Conservation (phyloP, 2,113 vertebrate genomes). For the Xiphophorus couchianus region DNA sequence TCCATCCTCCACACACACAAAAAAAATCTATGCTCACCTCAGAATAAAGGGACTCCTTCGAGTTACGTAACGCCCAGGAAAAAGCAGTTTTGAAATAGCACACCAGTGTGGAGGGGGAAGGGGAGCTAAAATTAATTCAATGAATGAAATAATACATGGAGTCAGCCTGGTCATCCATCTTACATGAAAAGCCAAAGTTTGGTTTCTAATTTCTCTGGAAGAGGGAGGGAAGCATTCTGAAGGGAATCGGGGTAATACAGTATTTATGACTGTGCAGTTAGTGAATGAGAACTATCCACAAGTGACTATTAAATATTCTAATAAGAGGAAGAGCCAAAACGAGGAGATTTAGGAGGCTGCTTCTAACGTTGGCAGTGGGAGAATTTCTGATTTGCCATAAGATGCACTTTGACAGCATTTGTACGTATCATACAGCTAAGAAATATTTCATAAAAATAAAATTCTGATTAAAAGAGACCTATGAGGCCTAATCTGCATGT, state of each 20-base stretch:
- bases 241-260: constrained; percentile 4
- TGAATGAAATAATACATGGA: constrained; percentile 24
- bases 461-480: background rate
- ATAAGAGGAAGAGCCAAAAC: background rate
- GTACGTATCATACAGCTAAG: background rate
- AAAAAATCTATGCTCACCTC: constrained; percentile 29
- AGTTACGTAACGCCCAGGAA: constrained; percentile 42
- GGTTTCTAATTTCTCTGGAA: background rate
- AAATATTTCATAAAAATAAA: background rate
- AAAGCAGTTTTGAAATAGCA: constrained; percentile 19
- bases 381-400: background rate
- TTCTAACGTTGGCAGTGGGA: background rate
- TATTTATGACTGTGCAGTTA: constrained; percentile 10
- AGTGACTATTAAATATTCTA: constrained; percentile 6
- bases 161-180: constrained; percentile 18
- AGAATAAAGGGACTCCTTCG: background rate
- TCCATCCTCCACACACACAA: constrained; percentile 35
- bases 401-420: background rate
- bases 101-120: background rate
- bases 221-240: background rate
- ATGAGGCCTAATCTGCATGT: background rate
- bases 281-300: constrained; percentile 20
- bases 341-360: background rate
- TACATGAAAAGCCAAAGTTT: constrained; percentile 22
- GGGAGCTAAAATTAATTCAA: constrained; percentile 5